These are phyloP conservation scores for Nephrocerus scutellatus DNA, from an alignment of 2,888 invertebrate species.

Conservation along the genomic window DNA sequence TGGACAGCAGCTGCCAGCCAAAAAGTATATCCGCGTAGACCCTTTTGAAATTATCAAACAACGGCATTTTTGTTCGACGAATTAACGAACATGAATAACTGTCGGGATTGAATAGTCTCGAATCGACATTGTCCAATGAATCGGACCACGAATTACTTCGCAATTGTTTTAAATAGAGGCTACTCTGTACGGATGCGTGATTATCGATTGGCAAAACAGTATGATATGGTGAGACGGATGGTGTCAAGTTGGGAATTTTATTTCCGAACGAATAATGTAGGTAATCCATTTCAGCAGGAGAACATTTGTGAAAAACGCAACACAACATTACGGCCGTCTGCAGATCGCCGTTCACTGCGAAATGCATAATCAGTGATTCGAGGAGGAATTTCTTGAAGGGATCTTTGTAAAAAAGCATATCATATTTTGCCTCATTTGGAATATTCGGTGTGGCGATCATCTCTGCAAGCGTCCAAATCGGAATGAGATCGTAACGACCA, in stretches of 20 bases:
- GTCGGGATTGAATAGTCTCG: slow-evolving; percentile 26
- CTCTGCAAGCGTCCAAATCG: slow-evolving; percentile 81
- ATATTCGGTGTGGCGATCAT: slow-evolving; percentile 55
- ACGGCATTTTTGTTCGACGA: slow-evolving; percentile 39
- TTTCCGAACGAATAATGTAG: slow-evolving; percentile 9
- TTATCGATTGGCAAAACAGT: slow-evolving; percentile 79
- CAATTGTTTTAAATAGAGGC: slow-evolving; percentile 59
- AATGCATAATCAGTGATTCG: slow-evolving; percentile 76
- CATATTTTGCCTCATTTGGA: slow-evolving; percentile 50
- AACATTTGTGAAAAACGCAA: slow-evolving; percentile 73
- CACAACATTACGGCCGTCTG: slow-evolving; percentile 93
- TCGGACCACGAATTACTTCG: slow-evolving; percentile 85
- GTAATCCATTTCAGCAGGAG: slow-evolving; percentile 37
- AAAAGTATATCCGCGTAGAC: slow-evolving; percentile 85
- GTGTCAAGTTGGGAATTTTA: slow-evolving; percentile 47
- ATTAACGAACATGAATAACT: slow-evolving; percentile 38
- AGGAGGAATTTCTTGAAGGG: slow-evolving; percentile 82
- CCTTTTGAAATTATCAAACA: slow-evolving; percentile 76
- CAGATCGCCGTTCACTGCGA: slow-evolving; percentile 72
- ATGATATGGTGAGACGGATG: slow-evolving; percentile 74
- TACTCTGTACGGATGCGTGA: slow-evolving; percentile 61
- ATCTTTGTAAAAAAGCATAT: slow-evolving; percentile 67
- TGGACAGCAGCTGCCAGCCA: slow-evolving; percentile 73
- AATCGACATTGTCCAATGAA: slow-evolving; percentile 58
- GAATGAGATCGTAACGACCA: slow-evolving; percentile 74